Conservation (phyloP, 2,113 vertebrate species). For the Platichthys stellatus region DNA sequence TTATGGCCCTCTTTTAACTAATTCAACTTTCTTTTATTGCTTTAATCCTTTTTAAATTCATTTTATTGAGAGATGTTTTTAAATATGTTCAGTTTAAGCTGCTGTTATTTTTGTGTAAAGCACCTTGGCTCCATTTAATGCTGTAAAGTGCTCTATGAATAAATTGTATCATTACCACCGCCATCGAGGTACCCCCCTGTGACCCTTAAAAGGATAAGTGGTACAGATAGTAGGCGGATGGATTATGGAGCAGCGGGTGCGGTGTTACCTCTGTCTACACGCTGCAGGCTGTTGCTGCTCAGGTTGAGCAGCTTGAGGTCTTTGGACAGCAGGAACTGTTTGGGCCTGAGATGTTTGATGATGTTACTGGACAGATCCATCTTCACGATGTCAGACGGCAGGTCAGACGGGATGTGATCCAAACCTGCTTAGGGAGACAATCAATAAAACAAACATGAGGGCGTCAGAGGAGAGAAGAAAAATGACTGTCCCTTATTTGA, state of each 20-base stretch:
- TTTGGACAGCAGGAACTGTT: constrained; percentile 89
- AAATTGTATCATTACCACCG: too few species aligned
- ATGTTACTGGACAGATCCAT: constrained; percentile 92
- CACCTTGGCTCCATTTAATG: too few species aligned
- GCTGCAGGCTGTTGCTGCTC: constrained; percentile 88
- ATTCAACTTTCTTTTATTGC: too few species aligned
- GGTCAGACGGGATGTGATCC: constrained; percentile 88
- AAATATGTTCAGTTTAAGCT: too few species aligned
- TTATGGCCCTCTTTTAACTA: too few species aligned
- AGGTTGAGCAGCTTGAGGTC: constrained; percentile 93
- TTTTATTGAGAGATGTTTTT: too few species aligned
- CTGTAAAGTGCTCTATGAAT: too few species aligned
- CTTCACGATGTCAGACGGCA: constrained; percentile 90
- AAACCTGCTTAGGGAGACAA: constrained; percentile 80
- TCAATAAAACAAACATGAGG: not conserved
- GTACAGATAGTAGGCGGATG: too few species aligned
- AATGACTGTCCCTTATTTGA: not conserved
- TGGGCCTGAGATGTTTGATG: constrained; percentile 89
- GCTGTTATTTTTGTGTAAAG: too few species aligned
- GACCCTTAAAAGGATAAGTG: too few species aligned
- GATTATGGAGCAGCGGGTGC: not conserved
- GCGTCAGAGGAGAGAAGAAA: not conserved
- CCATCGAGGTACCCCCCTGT: too few species aligned
- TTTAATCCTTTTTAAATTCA: too few species aligned
- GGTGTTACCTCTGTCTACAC: constrained; percentile 88